Percentiles rank a stretch among this genome's conserved stretches.
phyloP scores from a whole-genome alignment of 2,888 invertebrate species.

The Hirtodrosophila duncani region DNA sequence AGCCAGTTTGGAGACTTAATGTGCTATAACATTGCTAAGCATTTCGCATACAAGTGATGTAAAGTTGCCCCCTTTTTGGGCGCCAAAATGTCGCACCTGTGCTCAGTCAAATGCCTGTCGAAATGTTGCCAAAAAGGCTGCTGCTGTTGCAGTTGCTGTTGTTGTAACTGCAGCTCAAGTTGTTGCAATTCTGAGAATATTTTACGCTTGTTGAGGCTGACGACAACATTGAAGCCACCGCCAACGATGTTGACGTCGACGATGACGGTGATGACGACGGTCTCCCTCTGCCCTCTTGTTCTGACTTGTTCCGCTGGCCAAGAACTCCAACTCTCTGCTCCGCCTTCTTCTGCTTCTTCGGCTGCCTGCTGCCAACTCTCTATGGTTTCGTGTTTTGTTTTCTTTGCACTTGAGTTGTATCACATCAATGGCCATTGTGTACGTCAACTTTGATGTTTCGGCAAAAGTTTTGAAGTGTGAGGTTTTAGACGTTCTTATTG shows the following conservation, averaged over 20 bases:
- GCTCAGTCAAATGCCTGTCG: constrained; percentile 23
- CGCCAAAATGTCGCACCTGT: constrained; percentile 6
- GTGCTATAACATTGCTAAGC: too few relatives aligned
- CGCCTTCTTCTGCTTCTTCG: too few relatives aligned
- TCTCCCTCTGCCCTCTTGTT: constrained; percentile 8
- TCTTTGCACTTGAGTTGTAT: constrained; percentile 71
- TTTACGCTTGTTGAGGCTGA: constrained; percentile 64
- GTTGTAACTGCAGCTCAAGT: constrained; percentile 54
- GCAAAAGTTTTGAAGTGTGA: constrained; percentile 72
- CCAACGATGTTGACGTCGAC: constrained; percentile 47
- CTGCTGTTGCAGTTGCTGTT: constrained; percentile 5
- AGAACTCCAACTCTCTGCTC: not conserved
- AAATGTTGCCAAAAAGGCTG: constrained; percentile 26
- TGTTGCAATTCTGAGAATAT: constrained; percentile 70
- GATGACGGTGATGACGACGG: constrained; percentile 6
- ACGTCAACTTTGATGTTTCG: constrained; percentile 74
- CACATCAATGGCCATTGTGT: constrained; percentile 73
- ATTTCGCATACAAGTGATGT: too few relatives aligned
- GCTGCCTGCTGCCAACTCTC: constrained; percentile 21
- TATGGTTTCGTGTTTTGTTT: constrained; percentile 68
- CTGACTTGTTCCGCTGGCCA: not conserved
- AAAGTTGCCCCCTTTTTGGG: constrained; percentile 3
- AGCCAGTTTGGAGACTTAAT: too few relatives aligned
- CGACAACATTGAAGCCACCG: constrained; percentile 56
- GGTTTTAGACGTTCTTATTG: constrained; percentile 71